A percentile compares a stretch with the other conserved stretches of the same genome.
Evolutionary conservation across 2,888 invertebrate species (phyloP).

Genomic region (Neria commutata): DNA sequence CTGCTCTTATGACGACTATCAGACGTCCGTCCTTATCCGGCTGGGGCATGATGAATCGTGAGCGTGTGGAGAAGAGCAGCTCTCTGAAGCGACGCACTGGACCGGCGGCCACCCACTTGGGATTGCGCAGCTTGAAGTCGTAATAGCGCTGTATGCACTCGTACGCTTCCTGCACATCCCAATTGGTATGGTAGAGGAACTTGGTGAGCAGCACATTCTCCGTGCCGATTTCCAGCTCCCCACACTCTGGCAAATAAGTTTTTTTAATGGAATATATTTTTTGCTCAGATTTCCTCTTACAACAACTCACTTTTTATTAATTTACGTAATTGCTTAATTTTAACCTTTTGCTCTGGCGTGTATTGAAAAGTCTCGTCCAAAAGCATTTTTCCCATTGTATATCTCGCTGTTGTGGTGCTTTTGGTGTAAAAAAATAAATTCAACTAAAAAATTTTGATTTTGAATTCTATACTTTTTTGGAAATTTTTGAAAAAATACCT

Average conservation of each 20-base stretch:
- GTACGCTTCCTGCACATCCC: constrained; percentile 49
- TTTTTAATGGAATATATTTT: not conserved
- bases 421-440: too few relatives aligned
- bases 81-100: constrained; percentile 48
- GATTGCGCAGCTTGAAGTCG: constrained; percentile 51
- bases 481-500: not conserved
- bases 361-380: constrained; percentile 22
- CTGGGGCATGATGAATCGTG: constrained; percentile 52
- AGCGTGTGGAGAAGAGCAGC: constrained; percentile 45
- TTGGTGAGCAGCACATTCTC: constrained; percentile 52
- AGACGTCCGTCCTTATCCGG: constrained; percentile 54
- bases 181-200: constrained; percentile 44
- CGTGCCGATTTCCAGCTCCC: constrained; percentile 45
- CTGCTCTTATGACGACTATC: constrained; percentile 45
- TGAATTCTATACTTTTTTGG: not conserved
- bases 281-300: not conserved
- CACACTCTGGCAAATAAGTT: constrained; percentile 34
- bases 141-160: constrained; percentile 49
- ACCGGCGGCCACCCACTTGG: constrained; percentile 51
- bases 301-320: constrained; percentile 42
- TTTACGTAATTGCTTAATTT: constrained; percentile 43
- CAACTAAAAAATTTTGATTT: too few relatives aligned
- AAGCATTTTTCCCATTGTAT: not conserved
- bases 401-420: too few relatives aligned
- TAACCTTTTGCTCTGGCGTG: constrained; percentile 40